Evolutionary conservation across 64 coral and sea anemone species (phyloP).

Genomic region (Trachythela sp.): DNA sequence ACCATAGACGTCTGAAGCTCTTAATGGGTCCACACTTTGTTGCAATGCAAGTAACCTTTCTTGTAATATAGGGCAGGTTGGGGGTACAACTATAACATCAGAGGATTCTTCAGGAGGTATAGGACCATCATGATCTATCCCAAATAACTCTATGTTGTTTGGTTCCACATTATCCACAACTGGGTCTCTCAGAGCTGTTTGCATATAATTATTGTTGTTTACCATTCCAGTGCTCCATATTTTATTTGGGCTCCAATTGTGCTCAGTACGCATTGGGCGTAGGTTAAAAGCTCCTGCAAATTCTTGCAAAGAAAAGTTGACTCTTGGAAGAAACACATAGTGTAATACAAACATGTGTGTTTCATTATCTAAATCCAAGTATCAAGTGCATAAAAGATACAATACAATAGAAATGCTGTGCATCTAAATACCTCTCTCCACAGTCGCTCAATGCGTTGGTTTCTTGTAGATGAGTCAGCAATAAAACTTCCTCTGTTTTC

Average conservation of each 20-base stretch:
- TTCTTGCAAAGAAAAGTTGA: conserved; percentile 48
- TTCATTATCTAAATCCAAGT: neutral
- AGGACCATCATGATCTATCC: conserved; percentile 28
- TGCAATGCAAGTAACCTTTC: neutral
- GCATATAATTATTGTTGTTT: neutral
- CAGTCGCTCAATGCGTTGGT: conserved; percentile 50
- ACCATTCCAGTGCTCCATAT: conserved; percentile 37
- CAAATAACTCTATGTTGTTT: conserved; percentile 29
- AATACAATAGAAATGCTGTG: conserved; percentile 48
- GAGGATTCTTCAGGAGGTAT: neutral
- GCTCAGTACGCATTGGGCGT: conserved; percentile 36
- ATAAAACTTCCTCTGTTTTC: conserved; percentile 51
- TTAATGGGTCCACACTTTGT: neutral
- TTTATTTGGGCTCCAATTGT: conserved; percentile 31
- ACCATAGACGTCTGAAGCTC: neutral
- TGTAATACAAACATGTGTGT: conserved; percentile 50
- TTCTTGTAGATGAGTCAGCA: conserved; percentile 48
- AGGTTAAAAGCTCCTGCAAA: conserved; percentile 52
- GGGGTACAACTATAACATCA: neutral
- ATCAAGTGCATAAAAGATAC: conserved; percentile 49
- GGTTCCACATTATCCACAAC: neutral
- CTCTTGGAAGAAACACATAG: conserved; percentile 42
- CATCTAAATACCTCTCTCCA: conserved; percentile 51
- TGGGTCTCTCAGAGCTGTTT: conserved; percentile 19
- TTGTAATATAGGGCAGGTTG: neutral